Evolutionary conservation across 2,888 invertebrate species (phyloP), one percentile per base, ranked within the genome.

Genomic region (Amiota mariae): DNA sequence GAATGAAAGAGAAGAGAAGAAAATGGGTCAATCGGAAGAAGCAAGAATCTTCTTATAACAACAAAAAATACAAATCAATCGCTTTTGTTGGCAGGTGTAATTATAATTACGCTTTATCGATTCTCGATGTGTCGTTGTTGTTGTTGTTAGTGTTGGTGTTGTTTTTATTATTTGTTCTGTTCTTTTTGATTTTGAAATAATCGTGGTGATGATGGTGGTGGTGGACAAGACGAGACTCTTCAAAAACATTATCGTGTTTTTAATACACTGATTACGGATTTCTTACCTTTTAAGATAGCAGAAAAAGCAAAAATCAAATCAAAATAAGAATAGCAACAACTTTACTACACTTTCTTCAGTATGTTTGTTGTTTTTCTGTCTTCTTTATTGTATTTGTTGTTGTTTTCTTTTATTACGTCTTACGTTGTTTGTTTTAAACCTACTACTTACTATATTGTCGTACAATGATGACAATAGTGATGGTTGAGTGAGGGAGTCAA

Each of bases 71-170:
- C 36, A 36, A 36, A 36, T 36, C 36, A 36, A 36, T 36, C 6
- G 36, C 36, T 36, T 36, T 36, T 6, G 36, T 36, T 36, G 36
- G 76, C 78, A 85, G 84, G 76, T 85, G 82, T 78, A 83, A 83
- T 83, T 79, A 82, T 78, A 83, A 83, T 83, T 80, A 82, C 78
- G 82, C 84, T 79, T 85, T 82, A 85, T 83, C 83, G 83, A 83
- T 83, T 85, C 83, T 74, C 76, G 20, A 11, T 3, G 9, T 9
- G 76, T 81, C 80, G 77, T 79, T 80, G 77, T 71, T 73, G 63
- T 71, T 36, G 36, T 36, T 36, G 6, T 36, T 36, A 36, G 36
- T 36, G 36, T 36, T 36, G 54, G 71, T 66, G 12, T 56, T 56
- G 70, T 51, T 72, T 75, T 9, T 71, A 59, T 77, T 78, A 72